Conservation (phyloP, 1,140 invertebrate species). For the Lucilia cuprina region DNA sequence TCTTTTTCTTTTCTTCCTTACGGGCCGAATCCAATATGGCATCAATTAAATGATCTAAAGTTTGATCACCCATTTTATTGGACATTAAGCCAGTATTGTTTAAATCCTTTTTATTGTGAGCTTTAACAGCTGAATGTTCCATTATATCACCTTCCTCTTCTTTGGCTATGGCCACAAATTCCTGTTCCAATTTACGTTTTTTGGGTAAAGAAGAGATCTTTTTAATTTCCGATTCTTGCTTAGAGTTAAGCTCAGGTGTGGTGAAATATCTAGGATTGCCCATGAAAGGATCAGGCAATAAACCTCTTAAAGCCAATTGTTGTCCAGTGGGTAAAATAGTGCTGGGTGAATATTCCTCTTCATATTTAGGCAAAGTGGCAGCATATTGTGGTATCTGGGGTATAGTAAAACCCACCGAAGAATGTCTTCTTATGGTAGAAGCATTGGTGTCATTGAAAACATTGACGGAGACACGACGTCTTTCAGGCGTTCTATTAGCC, state of each 20-base stretch:
- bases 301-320: conserved; percentile 51
- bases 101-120: neutral
- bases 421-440: neutral
- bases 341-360: conserved; percentile 55
- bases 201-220: conserved; percentile 35
- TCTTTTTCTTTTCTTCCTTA: conserved; percentile 49
- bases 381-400: conserved; percentile 47
- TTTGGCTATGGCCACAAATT: conserved; percentile 43
- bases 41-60: conserved; percentile 58
- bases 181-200: conserved; percentile 51
- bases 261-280: conserved; percentile 53
- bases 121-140: neutral
- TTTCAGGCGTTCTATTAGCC: neutral
- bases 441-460: neutral
- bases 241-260: conserved; percentile 28
- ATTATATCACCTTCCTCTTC: neutral
- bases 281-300: conserved; percentile 54
- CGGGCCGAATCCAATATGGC: conserved; percentile 59
- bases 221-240: neutral
- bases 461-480: neutral
- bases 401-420: conserved; percentile 37
- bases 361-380: conserved; percentile 51
- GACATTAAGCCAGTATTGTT: conserved; percentile 43
- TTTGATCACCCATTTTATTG: conserved; percentile 54
- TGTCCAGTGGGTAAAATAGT: conserved; percentile 49